These are phyloP conservation scores for Ancistrus triradiatus DNA, from an alignment of 2,113 vertebrate species.

Conservation along the genomic window DNA sequence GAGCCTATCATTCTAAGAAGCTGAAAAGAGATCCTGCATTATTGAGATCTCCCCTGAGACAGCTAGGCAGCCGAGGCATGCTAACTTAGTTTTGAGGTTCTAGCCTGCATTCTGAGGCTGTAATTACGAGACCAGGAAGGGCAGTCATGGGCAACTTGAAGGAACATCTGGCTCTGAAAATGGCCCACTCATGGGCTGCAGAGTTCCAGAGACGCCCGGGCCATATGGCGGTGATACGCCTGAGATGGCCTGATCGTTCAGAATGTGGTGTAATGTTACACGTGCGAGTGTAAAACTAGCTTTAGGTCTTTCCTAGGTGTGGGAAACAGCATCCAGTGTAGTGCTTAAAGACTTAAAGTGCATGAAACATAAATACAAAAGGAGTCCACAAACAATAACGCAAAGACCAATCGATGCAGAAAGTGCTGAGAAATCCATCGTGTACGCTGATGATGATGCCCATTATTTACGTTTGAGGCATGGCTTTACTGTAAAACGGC, in stretches of 20 bases:
- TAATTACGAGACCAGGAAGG: slow-evolving; percentile 17
- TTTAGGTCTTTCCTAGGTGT: too few relatives aligned
- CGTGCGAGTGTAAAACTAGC: too few relatives aligned
- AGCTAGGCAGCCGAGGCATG: slow-evolving; percentile 18
- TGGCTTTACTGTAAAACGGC: slow-evolving; percentile 1
- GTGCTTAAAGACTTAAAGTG: neutral
- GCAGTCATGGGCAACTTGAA: slow-evolving; percentile 22
- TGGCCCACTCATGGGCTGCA: neutral
- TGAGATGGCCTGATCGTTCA: too few relatives aligned
- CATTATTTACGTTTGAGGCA: too few relatives aligned
- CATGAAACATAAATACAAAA: neutral
- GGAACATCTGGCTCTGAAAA: neutral
- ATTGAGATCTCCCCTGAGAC: slow-evolving; percentile 33
- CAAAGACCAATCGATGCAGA: too few relatives aligned
- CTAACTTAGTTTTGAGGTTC: slow-evolving; percentile 30
- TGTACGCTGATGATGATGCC: too few relatives aligned
- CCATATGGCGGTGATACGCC: too few relatives aligned
- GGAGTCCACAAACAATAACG: neutral
- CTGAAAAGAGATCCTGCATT: slow-evolving; percentile 19
- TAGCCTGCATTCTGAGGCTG: slow-evolving; percentile 10
- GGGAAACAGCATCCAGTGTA: too few relatives aligned
- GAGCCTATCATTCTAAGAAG: slow-evolving; percentile 13
- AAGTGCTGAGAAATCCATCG: too few relatives aligned
- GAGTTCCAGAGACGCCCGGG: neutral
- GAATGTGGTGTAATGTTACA: too few relatives aligned